Evolutionary conservation across 2,113 vertebrate genomes (phyloP).

Genomic region (Aspiorhynchus laticeps): DNA sequence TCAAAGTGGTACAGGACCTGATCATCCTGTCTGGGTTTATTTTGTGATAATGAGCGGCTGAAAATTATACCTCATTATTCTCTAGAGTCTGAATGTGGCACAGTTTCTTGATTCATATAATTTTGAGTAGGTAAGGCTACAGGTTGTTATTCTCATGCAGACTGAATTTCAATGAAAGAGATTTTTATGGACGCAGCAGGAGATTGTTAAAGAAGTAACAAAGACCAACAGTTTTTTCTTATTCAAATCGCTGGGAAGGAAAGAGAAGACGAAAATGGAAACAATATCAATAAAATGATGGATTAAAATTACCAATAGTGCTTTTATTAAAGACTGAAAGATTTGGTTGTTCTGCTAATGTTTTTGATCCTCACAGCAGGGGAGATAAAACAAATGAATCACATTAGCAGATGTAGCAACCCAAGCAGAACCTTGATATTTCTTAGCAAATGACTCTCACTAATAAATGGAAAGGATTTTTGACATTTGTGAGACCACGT

Average conservation of each 20-base stretch:
- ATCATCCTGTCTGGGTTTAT: not conserved
- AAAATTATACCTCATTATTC: not conserved
- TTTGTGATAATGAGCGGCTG: not conserved
- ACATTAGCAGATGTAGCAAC: slow-evolving; percentile 72
- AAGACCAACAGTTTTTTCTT: not conserved
- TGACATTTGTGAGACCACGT: slow-evolving; percentile 61
- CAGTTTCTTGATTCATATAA: not conserved
- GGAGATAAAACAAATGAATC: slow-evolving; percentile 81
- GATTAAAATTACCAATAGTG: slow-evolving; percentile 75
- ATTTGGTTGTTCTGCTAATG: slow-evolving; percentile 85
- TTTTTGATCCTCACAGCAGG: slow-evolving; percentile 81
- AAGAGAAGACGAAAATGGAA: not conserved
- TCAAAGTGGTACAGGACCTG: not conserved
- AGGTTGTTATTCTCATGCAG: slow-evolving; percentile 14
- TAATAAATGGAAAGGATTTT: slow-evolving; percentile 61
- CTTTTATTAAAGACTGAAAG: slow-evolving; percentile 69
- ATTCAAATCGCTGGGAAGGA: not conserved
- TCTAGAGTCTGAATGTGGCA: not conserved
- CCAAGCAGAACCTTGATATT: slow-evolving; percentile 78
- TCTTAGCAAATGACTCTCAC: slow-evolving; percentile 73
- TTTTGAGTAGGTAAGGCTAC: not conserved
- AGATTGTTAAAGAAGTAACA: slow-evolving; percentile 3
- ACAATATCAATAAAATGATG: slow-evolving; percentile 20
- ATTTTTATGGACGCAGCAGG: slow-evolving; percentile 1
- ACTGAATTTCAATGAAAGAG: not conserved